Conservation (phyloP, 2,113 vertebrate genomes). For the Machaerirhynchus nigripectus region DNA sequence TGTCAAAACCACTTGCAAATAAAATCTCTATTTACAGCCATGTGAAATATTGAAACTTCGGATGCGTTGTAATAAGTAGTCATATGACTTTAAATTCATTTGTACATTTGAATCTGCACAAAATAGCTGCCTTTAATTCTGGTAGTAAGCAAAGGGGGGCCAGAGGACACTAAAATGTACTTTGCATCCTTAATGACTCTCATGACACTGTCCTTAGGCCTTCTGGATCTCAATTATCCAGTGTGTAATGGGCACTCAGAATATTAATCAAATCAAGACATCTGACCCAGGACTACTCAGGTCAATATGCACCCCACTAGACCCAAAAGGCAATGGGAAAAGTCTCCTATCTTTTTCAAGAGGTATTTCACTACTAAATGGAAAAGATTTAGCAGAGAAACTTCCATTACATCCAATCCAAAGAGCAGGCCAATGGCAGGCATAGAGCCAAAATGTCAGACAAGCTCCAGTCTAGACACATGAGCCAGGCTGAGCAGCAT, state of each 20-base stretch:
- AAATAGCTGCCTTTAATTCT: background rate
- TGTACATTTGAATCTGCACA: background rate
- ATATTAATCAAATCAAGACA: background rate
- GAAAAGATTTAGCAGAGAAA: background rate
- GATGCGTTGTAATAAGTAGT: background rate
- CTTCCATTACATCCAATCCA: fast-evolving
- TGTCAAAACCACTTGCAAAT: background rate
- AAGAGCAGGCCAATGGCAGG: background rate
- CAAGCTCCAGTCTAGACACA: background rate
- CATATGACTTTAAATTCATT: background rate
- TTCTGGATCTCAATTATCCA: background rate
- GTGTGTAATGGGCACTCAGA: background rate
- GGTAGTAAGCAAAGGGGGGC: background rate
- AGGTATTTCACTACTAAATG: background rate
- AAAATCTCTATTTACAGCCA: background rate
- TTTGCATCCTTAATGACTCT: background rate
- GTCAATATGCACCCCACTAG: background rate
- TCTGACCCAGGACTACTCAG: background rate
- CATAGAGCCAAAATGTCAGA: background rate
- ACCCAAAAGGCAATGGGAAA: background rate
- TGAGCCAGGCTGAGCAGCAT: background rate
- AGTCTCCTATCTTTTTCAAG: background rate
- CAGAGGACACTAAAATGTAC: background rate
- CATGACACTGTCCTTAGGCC: background rate
- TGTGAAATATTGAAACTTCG: background rate